Conservation (phyloP, 2,797 vertebrate genomes). For the Bradypus variegatus region DNA sequence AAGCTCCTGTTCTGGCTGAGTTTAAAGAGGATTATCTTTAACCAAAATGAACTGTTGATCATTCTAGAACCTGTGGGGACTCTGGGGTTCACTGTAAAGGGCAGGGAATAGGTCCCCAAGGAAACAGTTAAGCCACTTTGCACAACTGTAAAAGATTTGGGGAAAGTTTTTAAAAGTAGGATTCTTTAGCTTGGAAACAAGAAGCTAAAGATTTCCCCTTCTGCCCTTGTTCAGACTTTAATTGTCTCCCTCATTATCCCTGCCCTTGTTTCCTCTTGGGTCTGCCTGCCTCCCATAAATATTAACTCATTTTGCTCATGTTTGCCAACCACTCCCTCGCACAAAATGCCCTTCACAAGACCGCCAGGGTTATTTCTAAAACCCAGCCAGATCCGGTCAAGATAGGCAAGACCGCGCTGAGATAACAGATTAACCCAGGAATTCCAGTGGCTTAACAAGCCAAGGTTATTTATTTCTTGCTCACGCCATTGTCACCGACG, state of each 20-base stretch:
- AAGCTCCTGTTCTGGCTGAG: not conserved
- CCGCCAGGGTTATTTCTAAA: not conserved
- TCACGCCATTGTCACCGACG: rapidly evolving
- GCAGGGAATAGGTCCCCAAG: not conserved
- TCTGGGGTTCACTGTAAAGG: not conserved
- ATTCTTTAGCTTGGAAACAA: not conserved
- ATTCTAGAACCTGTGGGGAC: not conserved
- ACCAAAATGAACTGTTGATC: not conserved
- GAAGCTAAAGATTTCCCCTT: not conserved
- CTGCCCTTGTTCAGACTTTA: too few species aligned
- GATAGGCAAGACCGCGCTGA: rapidly evolving
- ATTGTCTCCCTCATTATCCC: not conserved
- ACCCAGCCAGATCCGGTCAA: not conserved
- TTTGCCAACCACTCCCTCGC: not conserved
- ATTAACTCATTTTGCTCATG: not conserved
- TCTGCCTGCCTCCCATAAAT: not conserved
- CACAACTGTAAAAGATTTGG: rapidly evolving
- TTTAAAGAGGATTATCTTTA: not conserved
- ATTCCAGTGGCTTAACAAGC: not conserved
- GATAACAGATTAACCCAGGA: not conserved
- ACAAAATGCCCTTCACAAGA: not conserved
- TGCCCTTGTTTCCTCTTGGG: rapidly evolving
- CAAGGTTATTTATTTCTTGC: not conserved
- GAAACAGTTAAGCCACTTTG: not conserved
- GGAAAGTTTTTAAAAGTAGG: not conserved